phyloP scores from a whole-genome alignment of 2,113 vertebrate species.

The Nasalis larvatus region DNA sequence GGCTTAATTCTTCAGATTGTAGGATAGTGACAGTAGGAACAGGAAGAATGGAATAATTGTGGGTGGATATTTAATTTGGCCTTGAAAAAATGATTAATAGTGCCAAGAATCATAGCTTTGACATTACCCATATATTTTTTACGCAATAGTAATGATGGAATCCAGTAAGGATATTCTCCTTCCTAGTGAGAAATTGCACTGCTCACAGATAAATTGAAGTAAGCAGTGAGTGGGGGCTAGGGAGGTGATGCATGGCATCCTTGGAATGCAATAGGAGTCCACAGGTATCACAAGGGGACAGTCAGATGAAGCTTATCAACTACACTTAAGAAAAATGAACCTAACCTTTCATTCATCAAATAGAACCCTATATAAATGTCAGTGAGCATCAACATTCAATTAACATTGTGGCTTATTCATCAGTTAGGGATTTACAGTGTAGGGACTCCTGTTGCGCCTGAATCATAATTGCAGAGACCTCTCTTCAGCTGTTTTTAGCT shows the following conservation, averaged over 20 bases:
- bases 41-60: not conserved
- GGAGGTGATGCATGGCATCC: not conserved
- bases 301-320: constrained; percentile 21
- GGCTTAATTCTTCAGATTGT: not conserved
- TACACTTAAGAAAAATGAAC: constrained; percentile 38
- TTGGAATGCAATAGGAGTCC: not conserved
- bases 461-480: not conserved
- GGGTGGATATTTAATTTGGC: not conserved
- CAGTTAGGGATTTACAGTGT: not conserved
- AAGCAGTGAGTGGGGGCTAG: not conserved
- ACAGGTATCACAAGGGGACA: not conserved
- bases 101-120: not conserved
- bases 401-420: constrained; percentile 43
- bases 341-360: constrained; percentile 52
- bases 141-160: not conserved
- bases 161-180: not conserved
- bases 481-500: not conserved
- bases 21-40: not conserved
- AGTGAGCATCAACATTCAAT: constrained; percentile 56
- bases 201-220: not conserved
- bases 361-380: constrained; percentile 56
- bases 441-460: not conserved
- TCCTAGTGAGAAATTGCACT: not conserved
- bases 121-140: not conserved
- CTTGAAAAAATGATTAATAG: not conserved